Evolutionary conservation across 2,888 invertebrate genomes (phyloP), one percentile per base, ranked within the genome.

Genomic region (Lasioglossum vierecki): DNA sequence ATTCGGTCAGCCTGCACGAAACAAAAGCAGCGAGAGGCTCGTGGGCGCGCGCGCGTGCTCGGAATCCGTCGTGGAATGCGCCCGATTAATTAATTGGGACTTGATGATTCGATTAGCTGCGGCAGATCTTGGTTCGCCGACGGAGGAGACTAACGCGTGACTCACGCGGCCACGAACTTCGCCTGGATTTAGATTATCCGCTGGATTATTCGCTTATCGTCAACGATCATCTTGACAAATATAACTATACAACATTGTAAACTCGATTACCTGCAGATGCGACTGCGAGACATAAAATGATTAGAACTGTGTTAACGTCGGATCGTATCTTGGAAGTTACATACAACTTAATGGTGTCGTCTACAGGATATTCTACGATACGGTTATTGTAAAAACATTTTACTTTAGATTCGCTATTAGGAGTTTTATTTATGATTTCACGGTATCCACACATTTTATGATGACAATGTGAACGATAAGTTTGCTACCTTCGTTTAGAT

Each of bases 1-100:
- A 30, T 83, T 77, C 76, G 79, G 60, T 2, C 73, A 73, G n/a
- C 72, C 13, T 35, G 76, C 9, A 15, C 70, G 26, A 35, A 77
- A 83, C 72, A 73, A 84, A 83, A 77, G 73, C 73, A 79, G 53
- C 73, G 3, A n/a, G 66, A 63, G 63, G 63, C 35, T 22, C 18
- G 22, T 30, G 49, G 41, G 46, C 46, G 72, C 76, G 68, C 76
- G 68, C 60, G 73, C 72, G 63, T 26, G 57, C 76, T 57, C 35
- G 72, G 73, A 66, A 60, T 49, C 35, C 57, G 60, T 15, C 63
- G 53, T 1, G 73, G 76, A 63, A 80, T 44, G 82, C 46, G 79
- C 15, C 22, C 46, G 79, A 79, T 84, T 78, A 83, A 84, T 84
- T 84, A 84, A 83, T 84, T 71, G 66, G 13, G 30, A 41, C 74